Percentiles rank a stretch among this genome's conserved stretches.
These are phyloP conservation scores for Lichenostomus cassidix DNA, from an alignment of 2,113 vertebrate genomes.

Conservation along the genomic window DNA sequence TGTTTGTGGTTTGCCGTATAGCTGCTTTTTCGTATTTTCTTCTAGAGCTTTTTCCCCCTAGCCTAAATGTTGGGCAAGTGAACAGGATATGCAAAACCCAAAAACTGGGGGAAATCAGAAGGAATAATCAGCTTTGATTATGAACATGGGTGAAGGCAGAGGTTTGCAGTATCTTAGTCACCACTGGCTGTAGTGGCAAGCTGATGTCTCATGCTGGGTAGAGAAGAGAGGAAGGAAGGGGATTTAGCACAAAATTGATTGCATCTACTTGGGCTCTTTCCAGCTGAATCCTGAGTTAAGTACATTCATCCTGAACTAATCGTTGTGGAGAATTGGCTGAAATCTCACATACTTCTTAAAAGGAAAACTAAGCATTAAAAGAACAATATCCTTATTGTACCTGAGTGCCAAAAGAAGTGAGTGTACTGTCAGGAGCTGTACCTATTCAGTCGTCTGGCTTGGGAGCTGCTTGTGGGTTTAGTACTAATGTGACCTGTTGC, in stretches of 20 bases:
- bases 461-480: background rate
- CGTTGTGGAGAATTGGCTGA: conserved; percentile 51
- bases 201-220: conserved; percentile 46
- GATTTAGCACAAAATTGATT: conserved; percentile 69
- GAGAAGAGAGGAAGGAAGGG: conserved; percentile 61
- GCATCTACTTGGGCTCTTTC: conserved; percentile 65
- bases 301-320: conserved; percentile 71
- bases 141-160: background rate
- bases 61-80: background rate
- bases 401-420: conserved; percentile 32
- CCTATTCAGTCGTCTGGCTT: background rate
- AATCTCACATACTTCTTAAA: conserved; percentile 60
- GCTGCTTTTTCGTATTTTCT: background rate
- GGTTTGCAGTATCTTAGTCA: conserved; percentile 4
- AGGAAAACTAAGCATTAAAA: conserved; percentile 57
- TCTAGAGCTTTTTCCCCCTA: background rate
- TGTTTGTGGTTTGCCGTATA: background rate
- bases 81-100: background rate
- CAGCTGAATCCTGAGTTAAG: conserved; percentile 67
- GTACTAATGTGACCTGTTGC: background rate
- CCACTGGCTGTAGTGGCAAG: background rate
- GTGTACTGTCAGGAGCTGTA: conserved; percentile 7
- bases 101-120: background rate
- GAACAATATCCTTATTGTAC: conserved; percentile 67
- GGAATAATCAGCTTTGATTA: background rate